phyloP scores from a whole-genome alignment of 2,113 vertebrate species.

The Craseonycteris thonglongyai region DNA sequence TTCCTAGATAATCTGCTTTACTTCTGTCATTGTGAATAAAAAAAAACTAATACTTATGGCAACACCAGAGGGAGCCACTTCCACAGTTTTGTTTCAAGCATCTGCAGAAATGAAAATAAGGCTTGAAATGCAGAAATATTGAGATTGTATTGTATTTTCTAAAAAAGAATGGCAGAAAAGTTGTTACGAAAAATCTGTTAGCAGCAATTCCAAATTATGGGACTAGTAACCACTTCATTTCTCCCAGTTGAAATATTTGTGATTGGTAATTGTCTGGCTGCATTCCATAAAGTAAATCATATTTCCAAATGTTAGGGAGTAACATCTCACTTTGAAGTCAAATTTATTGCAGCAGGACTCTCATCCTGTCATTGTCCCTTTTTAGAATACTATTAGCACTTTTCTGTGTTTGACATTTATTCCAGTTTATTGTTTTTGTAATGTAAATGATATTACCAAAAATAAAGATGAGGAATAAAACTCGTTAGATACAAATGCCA shows the following conservation, averaged over 20 bases:
- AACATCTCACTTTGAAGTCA: no score
- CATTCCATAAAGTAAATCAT: background rate
- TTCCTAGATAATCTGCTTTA: background rate
- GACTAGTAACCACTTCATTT: slow-evolving; percentile 20
- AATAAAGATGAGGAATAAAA: slow-evolving; percentile 31
- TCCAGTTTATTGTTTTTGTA: slow-evolving; percentile 19
- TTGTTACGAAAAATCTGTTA: slow-evolving; percentile 45
- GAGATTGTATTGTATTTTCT: slow-evolving; percentile 41
- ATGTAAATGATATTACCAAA: slow-evolving; percentile 28
- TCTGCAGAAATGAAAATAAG: background rate
- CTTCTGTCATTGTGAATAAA: background rate
- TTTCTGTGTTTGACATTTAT: slow-evolving; percentile 7
- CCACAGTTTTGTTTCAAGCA: slow-evolving; percentile 63
- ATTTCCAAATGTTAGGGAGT: slow-evolving; percentile 48
- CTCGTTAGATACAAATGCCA: background rate
- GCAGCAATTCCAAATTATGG: slow-evolving; percentile 36
- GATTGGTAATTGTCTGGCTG: slow-evolving; percentile 10
- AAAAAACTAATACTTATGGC: background rate
- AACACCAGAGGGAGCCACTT: slow-evolving; percentile 83
- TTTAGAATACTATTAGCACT: background rate
- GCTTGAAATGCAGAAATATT: slow-evolving; percentile 41
- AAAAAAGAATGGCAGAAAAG: slow-evolving; percentile 43
- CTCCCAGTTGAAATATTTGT: slow-evolving; percentile 52
- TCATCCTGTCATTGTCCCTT: slow-evolving; percentile 3
- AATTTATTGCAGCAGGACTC: no score